Base-by-base conservation (phyloP, 2,797 vertebrate genomes). In the Numenius phaeopus region DNA sequence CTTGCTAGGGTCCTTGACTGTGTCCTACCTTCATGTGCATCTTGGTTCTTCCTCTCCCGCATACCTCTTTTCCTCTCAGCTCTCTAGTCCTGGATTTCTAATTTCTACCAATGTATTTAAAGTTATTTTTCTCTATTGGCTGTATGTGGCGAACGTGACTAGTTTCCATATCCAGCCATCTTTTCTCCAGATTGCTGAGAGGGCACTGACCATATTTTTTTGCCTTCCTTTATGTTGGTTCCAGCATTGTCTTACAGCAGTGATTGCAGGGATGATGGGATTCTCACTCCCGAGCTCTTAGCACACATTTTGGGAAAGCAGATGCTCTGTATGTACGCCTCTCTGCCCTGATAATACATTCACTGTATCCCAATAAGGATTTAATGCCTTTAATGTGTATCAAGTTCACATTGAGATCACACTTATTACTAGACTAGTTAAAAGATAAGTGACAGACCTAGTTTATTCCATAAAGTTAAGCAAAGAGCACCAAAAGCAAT, bases 401-500 rank as follows among this genome's bases (percentile, higher is more conserved):
- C 69, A 87, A 46, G 54, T 83, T 93, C 86, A 76, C 80, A 30
- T 0, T 78, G 88, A 93, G 65, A 90, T 90, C 69, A 82, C n/a
- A 29, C 19, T 58, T 84, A 47, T 26, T 70, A 57, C 5, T 50
- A 69, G 65, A 49, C 34, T 4, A 81, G 67, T 62, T 89, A 76
- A 79, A 84, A 71, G 52, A 3, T 23, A 86, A 61, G 39, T 59
- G 58, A 49, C 12, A 65, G 72, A 66, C 26, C 27, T 70, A 40
- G 70, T 91, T 92, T 70, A 46, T 91, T 80, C 44, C 44, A 49
- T 57, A 49, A 87, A 92, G 62, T 84, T 82, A 80, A 89, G 58
- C 58, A 92, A 89, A 86, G 70, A 79, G 49, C 23, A 76, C 49
- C 24, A 46, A 82, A 80, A 76, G 39, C 37, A 86, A 0, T 55